Percentiles rank a stretch among this genome's conserved stretches.
Conservation (phyloP, 1,140 invertebrate species). For the Drosophila nikananu region DNA sequence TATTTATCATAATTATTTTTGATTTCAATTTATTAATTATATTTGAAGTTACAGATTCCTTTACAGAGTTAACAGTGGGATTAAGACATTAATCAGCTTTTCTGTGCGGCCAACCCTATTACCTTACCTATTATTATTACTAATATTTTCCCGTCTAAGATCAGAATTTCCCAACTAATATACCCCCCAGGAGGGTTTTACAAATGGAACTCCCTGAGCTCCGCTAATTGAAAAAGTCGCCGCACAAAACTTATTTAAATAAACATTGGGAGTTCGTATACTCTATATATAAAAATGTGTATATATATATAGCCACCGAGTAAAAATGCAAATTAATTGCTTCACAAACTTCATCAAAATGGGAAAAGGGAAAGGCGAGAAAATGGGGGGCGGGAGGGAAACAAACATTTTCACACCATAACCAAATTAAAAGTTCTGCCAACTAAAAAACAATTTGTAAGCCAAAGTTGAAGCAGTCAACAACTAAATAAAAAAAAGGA, state of each 20-base stretch:
- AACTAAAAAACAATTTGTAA: constrained; percentile 82
- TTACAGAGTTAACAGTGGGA: not conserved
- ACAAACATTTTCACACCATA: constrained; percentile 80
- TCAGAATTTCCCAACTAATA: too few species aligned
- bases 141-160: too few species aligned
- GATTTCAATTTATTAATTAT: too few species aligned
- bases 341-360: constrained; percentile 68
- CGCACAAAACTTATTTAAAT: constrained; percentile 43
- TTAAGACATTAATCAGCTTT: not conserved
- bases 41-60: not conserved
- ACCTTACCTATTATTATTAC: too few species aligned
- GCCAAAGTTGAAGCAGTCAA: constrained; percentile 72
- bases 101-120: too few species aligned
- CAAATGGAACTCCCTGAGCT: not conserved
- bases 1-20: too few species aligned
- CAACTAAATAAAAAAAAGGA: constrained; percentile 11
- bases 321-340: constrained; percentile 76
- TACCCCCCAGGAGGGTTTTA: not conserved
- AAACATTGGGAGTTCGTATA: constrained; percentile 31
- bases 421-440: constrained; percentile 79
- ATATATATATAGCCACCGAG: constrained; percentile 14
- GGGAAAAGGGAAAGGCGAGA: constrained; percentile 22
- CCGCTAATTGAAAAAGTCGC: constrained; percentile 68
- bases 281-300: not conserved
- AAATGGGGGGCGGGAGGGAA: constrained; percentile 29